A percentile compares a stretch with the other conserved stretches of the same genome.
These are phyloP conservation scores for Spermophilus dauricus DNA, from an alignment of 2,113 vertebrate species.

Conservation along the genomic window DNA sequence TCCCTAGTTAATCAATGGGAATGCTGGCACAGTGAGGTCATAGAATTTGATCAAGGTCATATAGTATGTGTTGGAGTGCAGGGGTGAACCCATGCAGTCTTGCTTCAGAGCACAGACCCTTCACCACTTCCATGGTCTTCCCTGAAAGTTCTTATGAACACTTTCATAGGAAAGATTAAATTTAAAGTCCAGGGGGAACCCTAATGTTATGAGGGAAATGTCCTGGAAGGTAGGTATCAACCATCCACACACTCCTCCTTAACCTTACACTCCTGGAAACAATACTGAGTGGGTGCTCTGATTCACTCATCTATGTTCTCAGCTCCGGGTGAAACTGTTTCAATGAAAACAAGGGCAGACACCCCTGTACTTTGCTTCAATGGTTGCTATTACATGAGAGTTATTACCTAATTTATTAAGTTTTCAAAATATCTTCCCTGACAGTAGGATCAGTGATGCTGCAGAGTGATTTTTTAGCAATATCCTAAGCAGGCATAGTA, in stretches of 20 bases:
- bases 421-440: conserved; percentile 33
- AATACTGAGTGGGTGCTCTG: neutral
- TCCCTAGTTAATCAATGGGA: neutral
- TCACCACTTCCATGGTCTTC: neutral
- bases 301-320: neutral
- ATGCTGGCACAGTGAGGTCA: neutral
- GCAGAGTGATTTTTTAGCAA: conserved; percentile 1
- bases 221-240: neutral
- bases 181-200: neutral
- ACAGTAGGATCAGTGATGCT: neutral
- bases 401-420: neutral
- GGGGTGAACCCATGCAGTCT: neutral
- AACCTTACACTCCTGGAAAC: neutral
- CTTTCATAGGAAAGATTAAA: neutral
- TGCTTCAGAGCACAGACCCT: neutral
- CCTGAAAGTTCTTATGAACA: neutral
- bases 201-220: neutral
- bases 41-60: neutral
- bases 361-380: neutral
- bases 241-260: neutral
- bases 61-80: neutral
- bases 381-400: neutral
- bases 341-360: neutral
- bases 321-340: neutral
- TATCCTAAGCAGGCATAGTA: neutral